A percentile compares a stretch with the other conserved stretches of the same genome.
Evolutionary conservation across 2,797 vertebrate genomes (phyloP).

Genomic region (Parauchenoglanis ngamensis): DNA sequence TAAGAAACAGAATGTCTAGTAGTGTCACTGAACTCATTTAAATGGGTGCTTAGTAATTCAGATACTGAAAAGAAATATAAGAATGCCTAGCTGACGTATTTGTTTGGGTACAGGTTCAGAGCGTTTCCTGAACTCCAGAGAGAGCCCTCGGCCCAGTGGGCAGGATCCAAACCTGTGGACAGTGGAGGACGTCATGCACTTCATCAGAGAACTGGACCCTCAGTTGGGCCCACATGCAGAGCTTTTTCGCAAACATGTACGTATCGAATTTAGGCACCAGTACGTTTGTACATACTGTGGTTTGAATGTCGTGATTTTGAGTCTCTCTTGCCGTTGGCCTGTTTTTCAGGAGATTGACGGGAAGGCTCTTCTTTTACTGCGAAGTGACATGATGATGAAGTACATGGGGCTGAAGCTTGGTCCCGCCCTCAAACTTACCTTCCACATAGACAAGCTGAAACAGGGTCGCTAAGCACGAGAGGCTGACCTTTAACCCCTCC

Average conservation of each 20-base stretch:
- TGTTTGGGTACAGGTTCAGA: conserved; percentile 75
- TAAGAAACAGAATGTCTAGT: neutral
- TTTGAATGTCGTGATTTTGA: neutral
- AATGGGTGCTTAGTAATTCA: too few species aligned
- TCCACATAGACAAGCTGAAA: conserved; percentile 97
- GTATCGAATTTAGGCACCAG: conserved; percentile 54
- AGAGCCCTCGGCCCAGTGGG: conserved; percentile 72
- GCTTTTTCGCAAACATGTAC: conserved; percentile 96
- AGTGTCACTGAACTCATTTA: neutral
- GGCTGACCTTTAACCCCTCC: conserved; percentile 43
- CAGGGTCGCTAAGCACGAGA: conserved; percentile 77
- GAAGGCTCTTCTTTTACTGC: conserved; percentile 91
- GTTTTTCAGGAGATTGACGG: conserved; percentile 92
- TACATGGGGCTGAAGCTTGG: conserved; percentile 99
- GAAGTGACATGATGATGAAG: conserved; percentile 99
- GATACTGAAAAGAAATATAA: neutral
- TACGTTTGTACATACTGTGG: neutral
- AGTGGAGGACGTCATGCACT: conserved; percentile 96
- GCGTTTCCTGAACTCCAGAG: conserved; percentile 74
- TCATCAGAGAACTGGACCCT: conserved; percentile 90
- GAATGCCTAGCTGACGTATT: neutral
- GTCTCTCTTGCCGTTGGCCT: conserved; percentile 25
- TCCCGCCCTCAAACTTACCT: conserved; percentile 94
- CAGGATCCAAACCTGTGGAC: conserved; percentile 91
- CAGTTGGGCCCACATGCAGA: conserved; percentile 93